These are phyloP conservation scores for Pelodiscus sinensis DNA, from an alignment of 2,113 vertebrate species.

Conservation along the genomic window DNA sequence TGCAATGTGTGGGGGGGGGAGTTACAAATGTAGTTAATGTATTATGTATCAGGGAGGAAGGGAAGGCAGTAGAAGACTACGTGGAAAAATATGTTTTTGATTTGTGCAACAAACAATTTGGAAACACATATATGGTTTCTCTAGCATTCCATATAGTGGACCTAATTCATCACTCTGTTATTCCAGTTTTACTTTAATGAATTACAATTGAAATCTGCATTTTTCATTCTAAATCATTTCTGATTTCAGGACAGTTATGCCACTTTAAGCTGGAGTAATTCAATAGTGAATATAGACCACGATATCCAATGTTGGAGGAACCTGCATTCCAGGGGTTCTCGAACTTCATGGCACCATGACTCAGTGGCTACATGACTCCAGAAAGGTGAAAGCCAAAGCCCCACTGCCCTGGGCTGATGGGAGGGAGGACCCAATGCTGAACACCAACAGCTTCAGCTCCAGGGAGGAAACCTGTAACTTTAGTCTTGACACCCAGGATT, in stretches of 20 bases:
- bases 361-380: too few species aligned
- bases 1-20: neutral
- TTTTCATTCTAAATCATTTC: neutral
- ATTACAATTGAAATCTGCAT: neutral
- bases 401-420: too few species aligned
- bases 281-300: neutral
- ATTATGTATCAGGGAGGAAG: neutral
- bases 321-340: neutral
- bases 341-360: too few species aligned
- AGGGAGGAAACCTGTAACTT: too few species aligned
- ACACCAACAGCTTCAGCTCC: too few species aligned
- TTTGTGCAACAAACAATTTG: neutral
- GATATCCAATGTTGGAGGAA: neutral
- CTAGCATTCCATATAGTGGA: neutral
- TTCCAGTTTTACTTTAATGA: neutral
- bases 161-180: neutral
- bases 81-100: neutral
- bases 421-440: too few species aligned
- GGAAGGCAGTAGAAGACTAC: neutral
- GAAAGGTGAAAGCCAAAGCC: too few species aligned
- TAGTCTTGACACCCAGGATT: too few species aligned
- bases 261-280: neutral
- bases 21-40: neutral
- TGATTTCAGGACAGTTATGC: neutral
- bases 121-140: neutral